Evolutionary conservation across 64 coral and sea anemone species (phyloP), one percentile per base, ranked within the genome.

Genomic region (Montipora efflorescens): DNA sequence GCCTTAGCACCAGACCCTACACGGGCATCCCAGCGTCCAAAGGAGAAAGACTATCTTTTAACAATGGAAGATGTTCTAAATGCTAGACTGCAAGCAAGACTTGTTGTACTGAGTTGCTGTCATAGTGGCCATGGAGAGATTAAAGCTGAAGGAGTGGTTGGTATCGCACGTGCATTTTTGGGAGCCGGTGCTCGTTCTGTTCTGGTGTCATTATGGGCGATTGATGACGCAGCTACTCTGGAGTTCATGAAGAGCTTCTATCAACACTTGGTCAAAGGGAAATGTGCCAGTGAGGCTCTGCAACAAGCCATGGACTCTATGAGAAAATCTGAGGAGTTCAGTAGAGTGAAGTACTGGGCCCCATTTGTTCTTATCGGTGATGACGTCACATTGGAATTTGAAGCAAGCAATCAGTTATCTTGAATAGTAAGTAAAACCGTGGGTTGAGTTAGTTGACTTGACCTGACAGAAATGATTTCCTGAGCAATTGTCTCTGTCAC

Each of bases 101-200:
- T 90, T 43, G 75, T 79, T 5, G 88, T 79, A 23, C 75, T 90
- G 2, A 79, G 74, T n/a, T 90, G 74, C 75, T 90, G 88, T 66
- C 85, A 74, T n/a, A 90, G 88, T 59, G 88, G 74, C 49, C 22
- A 57, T 46, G 75, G 75, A 4, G 75, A 90, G 13, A 90, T 69
- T 7, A 90, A 79, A 16, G 12, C 88, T 15, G 88, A 90, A 18
- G 88, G 88, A 18, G 76, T 90, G 23, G 77, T 90, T 46, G 88
- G 88, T 49, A 77, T 90, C 23, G 59, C 44, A 15, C 48, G 50
- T 0, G 82, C 82, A 0, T 66, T 67, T 23, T 15, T 86, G 48
- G 82, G 48, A 4, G 82, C 59, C 6, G 75, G 88, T 59, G 75
- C 75, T 15, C 75, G 51, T 44, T 67, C 74, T 15, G 88, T 90